phyloP scores from a whole-genome alignment of 1,140 invertebrate species.

The Pseudomyrmex pallidus region DNA sequence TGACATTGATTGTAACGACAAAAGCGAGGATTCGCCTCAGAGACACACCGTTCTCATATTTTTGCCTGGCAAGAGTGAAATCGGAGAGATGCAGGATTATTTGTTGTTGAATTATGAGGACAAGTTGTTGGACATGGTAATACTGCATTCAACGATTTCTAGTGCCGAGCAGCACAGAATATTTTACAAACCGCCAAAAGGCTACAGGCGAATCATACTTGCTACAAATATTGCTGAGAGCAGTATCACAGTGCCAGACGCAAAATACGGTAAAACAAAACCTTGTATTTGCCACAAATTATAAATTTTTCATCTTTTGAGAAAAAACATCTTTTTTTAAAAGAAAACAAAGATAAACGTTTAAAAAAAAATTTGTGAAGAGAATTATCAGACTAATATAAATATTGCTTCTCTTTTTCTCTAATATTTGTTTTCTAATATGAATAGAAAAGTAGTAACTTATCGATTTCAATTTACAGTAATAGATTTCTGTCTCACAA shows the following conservation, averaged over 20 bases:
- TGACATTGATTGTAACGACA: slow-evolving; percentile 86
- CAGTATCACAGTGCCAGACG: slow-evolving; percentile 97
- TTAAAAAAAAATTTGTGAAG: not conserved
- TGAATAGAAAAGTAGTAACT: slow-evolving; percentile 26
- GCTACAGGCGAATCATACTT: slow-evolving; percentile 94
- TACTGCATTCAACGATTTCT: slow-evolving; percentile 91
- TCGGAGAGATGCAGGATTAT: slow-evolving; percentile 87
- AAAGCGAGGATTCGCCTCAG: slow-evolving; percentile 33
- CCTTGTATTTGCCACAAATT: not conserved
- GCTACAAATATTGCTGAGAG: slow-evolving; percentile 99
- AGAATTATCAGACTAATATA: too few species aligned
- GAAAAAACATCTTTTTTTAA: not conserved
- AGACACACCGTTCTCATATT: slow-evolving; percentile 93
- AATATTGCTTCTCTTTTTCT: too few species aligned
- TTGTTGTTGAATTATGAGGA: slow-evolving; percentile 74
- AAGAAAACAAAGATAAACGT: not conserved
- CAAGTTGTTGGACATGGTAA: slow-evolving; percentile 86
- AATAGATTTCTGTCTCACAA: slow-evolving; percentile 98
- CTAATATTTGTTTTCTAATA: too few species aligned
- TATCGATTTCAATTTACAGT: slow-evolving; percentile 87
- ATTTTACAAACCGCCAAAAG: slow-evolving; percentile 87
- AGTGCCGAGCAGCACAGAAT: slow-evolving; percentile 90
- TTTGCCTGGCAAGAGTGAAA: slow-evolving; percentile 94
- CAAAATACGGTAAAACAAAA: slow-evolving; percentile 90
- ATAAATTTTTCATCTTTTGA: not conserved